Base-by-base conservation (phyloP, 2,113 vertebrate genomes). In the Pipa parva region DNA sequence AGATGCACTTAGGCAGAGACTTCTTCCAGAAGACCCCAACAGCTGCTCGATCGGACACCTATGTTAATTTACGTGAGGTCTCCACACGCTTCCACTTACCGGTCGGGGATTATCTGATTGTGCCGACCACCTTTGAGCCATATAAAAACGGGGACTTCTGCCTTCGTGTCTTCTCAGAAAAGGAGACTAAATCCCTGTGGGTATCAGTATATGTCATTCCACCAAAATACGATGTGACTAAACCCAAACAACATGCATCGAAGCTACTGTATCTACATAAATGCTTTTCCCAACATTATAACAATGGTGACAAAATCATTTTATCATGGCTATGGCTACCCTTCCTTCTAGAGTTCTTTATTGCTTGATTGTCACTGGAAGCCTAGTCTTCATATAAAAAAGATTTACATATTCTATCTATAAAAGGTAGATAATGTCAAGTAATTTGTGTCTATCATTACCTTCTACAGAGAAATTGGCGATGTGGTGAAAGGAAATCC, bases 151-250 rank as follows among this genome's bases (percentile, higher is more conserved):
- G 90, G 27, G 85, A 82, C 67, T 95, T 97, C 74, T 63, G 91
- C 72, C 81, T 97, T 36, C 76, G 91, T 10, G 82, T 97, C 63
- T 97, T 97, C 78, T 83, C 91, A 0, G 90, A 95, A 81, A 94
- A 93, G 71, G 63, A 79, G 2, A 81, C 87, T 5, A 62, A 71
- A 36, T 74, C 84, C 11, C 79, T 85, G 92, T 94, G 75, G 1
- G 88, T 84, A 33, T 21, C 10, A n/a, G 25, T 22, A n/a, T 18
- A 2, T 13, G 3, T 45, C 13, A 17, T 45, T 15, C 39, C 6
- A 33, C 8, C 8, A 33, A 33, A 8, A 33, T 7, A 8, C 2
- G 2, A 2, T 33, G 2, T 8, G 12, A 10, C 2, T 33, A 12
- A 33, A 2, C 8, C 2, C 12, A 2, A 33, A 33, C 12, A 10